Base-by-base conservation (phyloP, 2,797 vertebrate genomes). In the Pitangus sulphuratus region DNA sequence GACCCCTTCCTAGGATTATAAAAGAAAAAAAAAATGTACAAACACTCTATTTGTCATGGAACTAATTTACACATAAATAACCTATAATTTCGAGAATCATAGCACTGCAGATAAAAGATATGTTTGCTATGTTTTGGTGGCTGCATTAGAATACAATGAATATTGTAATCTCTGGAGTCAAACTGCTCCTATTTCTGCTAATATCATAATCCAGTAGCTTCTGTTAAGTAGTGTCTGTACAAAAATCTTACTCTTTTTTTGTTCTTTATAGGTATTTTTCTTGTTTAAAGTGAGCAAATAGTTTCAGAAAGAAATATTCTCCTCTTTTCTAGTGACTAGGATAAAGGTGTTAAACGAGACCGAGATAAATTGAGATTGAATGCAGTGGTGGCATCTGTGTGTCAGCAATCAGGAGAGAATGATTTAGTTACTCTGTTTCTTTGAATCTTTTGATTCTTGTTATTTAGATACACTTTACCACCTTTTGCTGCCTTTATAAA, bases 231-330 rank as follows among this genome's bases (percentile, higher is more conserved):
- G 86, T 48, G 12, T 85, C 64, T 85, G 42, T 64, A 82, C 28
- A 97, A 97, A 93, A 96, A 89, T 95, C 57, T 86, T 87, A 68
- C 74, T n/a, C 37, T 39, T 85, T 88, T 62, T n/a, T 87, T 74
- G 35, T 90, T 82, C 53, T 91, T 96, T 85, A 87, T 20, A 83
- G 26, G 42, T 76, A 65, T 90, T 66, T 91, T 91, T 91, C 8
- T 30, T 60, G 10, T 17, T 84, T 77, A 44, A 79, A 82, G 20
- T 51, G 72, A 68, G 11, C 9, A 88, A 92, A 85, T 48, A 25
- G 9, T 95, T 96, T 95, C 75, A 89, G 76, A 94, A 95, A 92
- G 70, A 95, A 97, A 94, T 77, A 84, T 11, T 24, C 8, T 71
- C 1, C 61, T 76, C 44, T 92, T n/a, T 93, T 74, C 39, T 51